phyloP scores from a whole-genome alignment of 2,113 vertebrate species.

The Osmerus eperlanus region DNA sequence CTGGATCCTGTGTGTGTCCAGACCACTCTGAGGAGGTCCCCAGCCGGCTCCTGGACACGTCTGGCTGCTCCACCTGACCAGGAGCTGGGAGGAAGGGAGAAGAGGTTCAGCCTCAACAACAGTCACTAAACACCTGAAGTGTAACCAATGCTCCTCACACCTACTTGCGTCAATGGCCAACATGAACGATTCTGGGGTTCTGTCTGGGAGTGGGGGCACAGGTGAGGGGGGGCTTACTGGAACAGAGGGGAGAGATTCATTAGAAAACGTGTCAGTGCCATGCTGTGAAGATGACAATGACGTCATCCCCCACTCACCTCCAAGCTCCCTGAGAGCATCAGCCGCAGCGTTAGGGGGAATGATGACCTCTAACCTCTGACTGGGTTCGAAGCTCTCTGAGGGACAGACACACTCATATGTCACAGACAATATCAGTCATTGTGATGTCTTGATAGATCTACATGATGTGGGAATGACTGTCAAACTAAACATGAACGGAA shows the following conservation, averaged over 20 bases:
- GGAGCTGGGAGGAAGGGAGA: conserved; percentile 38
- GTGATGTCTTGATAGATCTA: too few species aligned
- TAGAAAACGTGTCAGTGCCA: too few species aligned
- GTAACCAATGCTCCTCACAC: neutral
- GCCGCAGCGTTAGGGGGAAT: conserved; percentile 46
- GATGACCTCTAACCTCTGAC: conserved; percentile 37
- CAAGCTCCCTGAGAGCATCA: conserved; percentile 9
- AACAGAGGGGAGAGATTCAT: neutral
- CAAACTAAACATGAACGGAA: too few species aligned
- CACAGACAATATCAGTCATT: too few species aligned
- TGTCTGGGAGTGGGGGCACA: conserved; percentile 83
- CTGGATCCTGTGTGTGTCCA: conserved; percentile 49
- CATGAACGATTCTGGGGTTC: conserved; percentile 90
- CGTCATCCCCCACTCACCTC: neutral
- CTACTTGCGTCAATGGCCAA: conserved; percentile 74
- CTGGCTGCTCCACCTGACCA: conserved; percentile 16
- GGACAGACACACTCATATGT: neutral
- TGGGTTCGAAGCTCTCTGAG: conserved; percentile 13
- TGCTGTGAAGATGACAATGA: too few species aligned
- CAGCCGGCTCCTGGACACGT: conserved; percentile 34
- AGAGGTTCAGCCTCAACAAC: too few species aligned
- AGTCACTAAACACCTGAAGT: too few species aligned
- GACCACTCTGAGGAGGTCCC: conserved; percentile 78
- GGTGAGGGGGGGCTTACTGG: conserved; percentile 60
- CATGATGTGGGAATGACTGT: too few species aligned